Evolutionary conservation across 2,888 invertebrate species (phyloP).

Genomic region (Acleris sparsana): DNA sequence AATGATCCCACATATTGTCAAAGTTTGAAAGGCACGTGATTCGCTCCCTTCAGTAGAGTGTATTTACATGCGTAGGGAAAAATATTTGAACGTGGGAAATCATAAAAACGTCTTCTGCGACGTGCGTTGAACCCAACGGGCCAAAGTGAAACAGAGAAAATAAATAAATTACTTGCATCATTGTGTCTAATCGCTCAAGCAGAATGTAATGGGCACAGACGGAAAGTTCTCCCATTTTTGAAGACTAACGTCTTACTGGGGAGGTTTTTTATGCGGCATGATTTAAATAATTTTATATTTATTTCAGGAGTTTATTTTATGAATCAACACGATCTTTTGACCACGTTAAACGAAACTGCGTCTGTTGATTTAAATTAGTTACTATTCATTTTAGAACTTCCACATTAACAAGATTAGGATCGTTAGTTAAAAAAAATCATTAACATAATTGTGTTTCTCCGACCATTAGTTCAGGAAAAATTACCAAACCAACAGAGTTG

Average conservation of each 20-base stretch:
- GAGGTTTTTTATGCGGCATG: slow-evolving; percentile 20
- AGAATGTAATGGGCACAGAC: slow-evolving; percentile 41
- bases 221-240: slow-evolving; percentile 42
- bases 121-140: slow-evolving; percentile 48
- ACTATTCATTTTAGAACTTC: slow-evolving; percentile 24
- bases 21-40: slow-evolving; percentile 61
- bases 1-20: slow-evolving; percentile 63
- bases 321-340: too few species aligned
- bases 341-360: too few species aligned
- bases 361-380: too few species aligned
- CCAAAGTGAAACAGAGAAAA: slow-evolving; percentile 45
- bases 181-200: slow-evolving; percentile 44
- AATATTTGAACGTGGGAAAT: slow-evolving; percentile 56
- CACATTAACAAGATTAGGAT: slow-evolving; percentile 37
- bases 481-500: slow-evolving; percentile 8
- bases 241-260: slow-evolving; percentile 36
- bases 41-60: slow-evolving; percentile 51
- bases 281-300: neutral
- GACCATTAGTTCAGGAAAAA: slow-evolving; percentile 2
- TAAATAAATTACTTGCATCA: slow-evolving; percentile 48
- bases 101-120: slow-evolving; percentile 47
- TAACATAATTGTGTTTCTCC: slow-evolving; percentile 6
- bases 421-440: slow-evolving; percentile 17
- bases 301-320: too few species aligned
- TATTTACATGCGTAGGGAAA: slow-evolving; percentile 59